Base-by-base conservation (phyloP, 1,140 invertebrate genomes). In the Apocrypta bakeri region DNA sequence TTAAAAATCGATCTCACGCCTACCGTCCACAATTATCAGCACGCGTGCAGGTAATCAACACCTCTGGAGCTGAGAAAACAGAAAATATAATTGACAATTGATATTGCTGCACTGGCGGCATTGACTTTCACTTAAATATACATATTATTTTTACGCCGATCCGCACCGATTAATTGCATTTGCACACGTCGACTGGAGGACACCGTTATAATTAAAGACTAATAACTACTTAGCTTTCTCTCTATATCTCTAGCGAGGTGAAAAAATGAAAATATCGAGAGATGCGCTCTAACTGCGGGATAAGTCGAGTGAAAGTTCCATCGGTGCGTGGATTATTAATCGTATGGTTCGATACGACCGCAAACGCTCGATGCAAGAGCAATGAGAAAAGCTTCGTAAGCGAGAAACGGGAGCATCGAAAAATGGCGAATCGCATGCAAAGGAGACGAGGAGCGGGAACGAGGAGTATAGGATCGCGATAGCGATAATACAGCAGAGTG, bases 51-150 rank as follows among this genome's bases (percentile, higher is more conserved):
- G 42, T 48, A 11, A 17, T 2, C 42, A 48, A 48, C 42, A 48
- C 12, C 42, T 48, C 14, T n/a, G n/a, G n/a, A n/a, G n/a, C n/a
- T n/a, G n/a, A n/a, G n/a, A n/a, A n/a, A n/a, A n/a, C n/a, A n/a
- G n/a, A n/a, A n/a, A n/a, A n/a, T n/a, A n/a, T n/a, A n/a, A n/a
- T n/a, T n/a, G n/a, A n/a, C 17, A 25, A 14, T 8, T n/a, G 29
- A 63, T 80, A 80, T 71, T 40, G 78, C 68, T 73, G 21, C 29
- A 63, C 63, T 29, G 29, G 37, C 33, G 31, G 40, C n/a, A n/a
- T n/a, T n/a, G n/a, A n/a, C 72, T 81, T 81, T 81, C 79, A 66
- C 79, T 75, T 75, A 29, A 66, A 37, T 74, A 75, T 56, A 37
- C 33, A 37, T 9, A 37, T 37, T 37, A 37, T 56, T 75, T 81